Evolutionary conservation across 2,797 vertebrate species (phyloP), one percentile per base, ranked within the genome.

Genomic region (Eutrigla gurnardus): DNA sequence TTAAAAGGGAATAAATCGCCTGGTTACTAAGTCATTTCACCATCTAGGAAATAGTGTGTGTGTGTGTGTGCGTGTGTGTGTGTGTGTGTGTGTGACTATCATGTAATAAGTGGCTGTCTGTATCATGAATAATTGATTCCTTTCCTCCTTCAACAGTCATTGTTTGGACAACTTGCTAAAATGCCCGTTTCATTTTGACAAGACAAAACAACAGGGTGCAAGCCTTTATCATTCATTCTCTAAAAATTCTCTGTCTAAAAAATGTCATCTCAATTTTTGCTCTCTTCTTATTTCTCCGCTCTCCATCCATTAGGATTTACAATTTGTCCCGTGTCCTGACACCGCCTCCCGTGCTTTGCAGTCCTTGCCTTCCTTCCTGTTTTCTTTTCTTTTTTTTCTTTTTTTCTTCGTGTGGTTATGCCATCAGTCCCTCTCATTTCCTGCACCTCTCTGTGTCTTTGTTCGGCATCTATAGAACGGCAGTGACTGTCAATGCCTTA

Each of bases 1-100:
- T 94, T 94, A 94, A 94, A 94, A 91, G 88, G 88, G 90, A 91
- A 93, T 94, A 91, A 93, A 94, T 93, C 85, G 88, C 89, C 89
- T 85, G 92, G 93, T 94, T 94, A 94, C 93, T 91, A 94, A 95
- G 93, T 94, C 88, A 93, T 94, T 94, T 91, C 87, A 84, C 93
- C 92, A 94, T 94, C 93, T 86, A 91, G 89, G 87, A 90, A 89
- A 89, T 81, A 50, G 77, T 71, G 80, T 85, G 63, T 61, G 65
- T 67, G 72, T 67, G 42, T 46, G 58, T 47, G 77, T n/a, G 73
- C 82, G 77, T 73, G 80, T 84, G 62, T 61, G 64, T 62, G 71
- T 61, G 40, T 52, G 58, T 59, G 77, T 57, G 60, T 64, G 69
- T 84, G 66, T 75, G 65, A 66, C 77, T 82, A 75, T 88, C 57